phyloP scores from a whole-genome alignment of 2,888 invertebrate species.

The Pomacea canaliculata region DNA sequence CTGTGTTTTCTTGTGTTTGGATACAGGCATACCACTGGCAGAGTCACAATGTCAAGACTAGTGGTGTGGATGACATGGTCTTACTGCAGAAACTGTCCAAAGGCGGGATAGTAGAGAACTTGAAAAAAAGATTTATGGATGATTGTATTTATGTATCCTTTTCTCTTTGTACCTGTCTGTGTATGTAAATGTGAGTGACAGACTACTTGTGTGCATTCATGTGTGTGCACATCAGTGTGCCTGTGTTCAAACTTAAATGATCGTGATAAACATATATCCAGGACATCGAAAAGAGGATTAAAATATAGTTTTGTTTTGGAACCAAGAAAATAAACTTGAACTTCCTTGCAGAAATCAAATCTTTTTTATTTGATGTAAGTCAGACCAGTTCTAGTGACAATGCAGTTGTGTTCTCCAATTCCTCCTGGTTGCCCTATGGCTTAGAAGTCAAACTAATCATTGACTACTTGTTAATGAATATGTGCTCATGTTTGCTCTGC shows the following conservation, averaged over 20 bases:
- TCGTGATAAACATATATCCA: too few relatives aligned
- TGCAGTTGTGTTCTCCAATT: neutral
- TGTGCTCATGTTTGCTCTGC: too few relatives aligned
- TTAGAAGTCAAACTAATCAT: too few relatives aligned
- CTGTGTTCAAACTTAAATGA: too few relatives aligned
- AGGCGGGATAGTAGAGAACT: constrained; percentile 77
- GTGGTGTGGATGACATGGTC: constrained; percentile 81
- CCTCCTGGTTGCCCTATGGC: too few relatives aligned
- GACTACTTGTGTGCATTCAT: too few relatives aligned
- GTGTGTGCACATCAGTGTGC: too few relatives aligned
- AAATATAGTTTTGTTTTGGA: too few relatives aligned
- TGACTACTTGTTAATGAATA: too few relatives aligned
- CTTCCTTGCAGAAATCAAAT: neutral
- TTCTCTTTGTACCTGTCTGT: neutral
- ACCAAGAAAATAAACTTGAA: too few relatives aligned
- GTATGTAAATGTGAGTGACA: too few relatives aligned
- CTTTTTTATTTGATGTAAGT: neutral
- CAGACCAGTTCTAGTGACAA: neutral
- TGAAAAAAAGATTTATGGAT: constrained; percentile 77
- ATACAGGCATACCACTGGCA: constrained; percentile 77
- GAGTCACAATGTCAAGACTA: constrained; percentile 78
- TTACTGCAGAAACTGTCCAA: constrained; percentile 76
- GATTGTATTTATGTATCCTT: constrained; percentile 77
- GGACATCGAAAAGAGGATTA: too few relatives aligned
- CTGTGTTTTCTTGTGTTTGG: neutral